A percentile compares a stretch with the other conserved stretches of the same genome.
These are phyloP conservation scores for Pogonocherus hispidulus DNA, from an alignment of 2,888 invertebrate species.

Conservation along the genomic window DNA sequence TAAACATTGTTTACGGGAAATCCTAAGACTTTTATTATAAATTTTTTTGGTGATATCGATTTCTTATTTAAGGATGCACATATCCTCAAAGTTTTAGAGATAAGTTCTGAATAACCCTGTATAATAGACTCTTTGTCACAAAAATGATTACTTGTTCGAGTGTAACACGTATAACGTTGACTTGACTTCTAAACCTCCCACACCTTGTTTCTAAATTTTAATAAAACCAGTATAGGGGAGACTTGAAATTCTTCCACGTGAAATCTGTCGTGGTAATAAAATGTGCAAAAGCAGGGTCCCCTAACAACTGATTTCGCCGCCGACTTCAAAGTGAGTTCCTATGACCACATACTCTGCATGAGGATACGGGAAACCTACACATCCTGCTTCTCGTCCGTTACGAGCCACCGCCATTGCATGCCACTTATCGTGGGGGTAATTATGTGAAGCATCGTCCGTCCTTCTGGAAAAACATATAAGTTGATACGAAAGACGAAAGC, in stretches of 20 bases:
- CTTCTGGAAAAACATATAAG: too few species aligned
- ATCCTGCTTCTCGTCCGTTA: conserved; percentile 10
- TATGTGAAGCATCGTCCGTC: neutral
- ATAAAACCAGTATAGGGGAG: neutral
- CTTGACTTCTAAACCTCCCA: neutral
- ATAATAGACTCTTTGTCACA: too few species aligned
- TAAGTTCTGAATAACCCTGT: too few species aligned
- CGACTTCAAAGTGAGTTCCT: conserved; percentile 22
- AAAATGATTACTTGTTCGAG: too few species aligned
- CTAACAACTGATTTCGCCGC: conserved; percentile 19
- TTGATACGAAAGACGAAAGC: too few species aligned
- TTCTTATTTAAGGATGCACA: too few species aligned
- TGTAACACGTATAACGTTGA: neutral
- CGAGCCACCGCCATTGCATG: neutral
- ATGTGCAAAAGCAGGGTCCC: conserved; percentile 17
- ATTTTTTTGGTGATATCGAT: too few species aligned
- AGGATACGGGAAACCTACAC: conserved; percentile 10
- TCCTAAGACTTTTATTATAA: too few species aligned
- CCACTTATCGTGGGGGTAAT: neutral
- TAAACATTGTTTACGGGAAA: too few species aligned
- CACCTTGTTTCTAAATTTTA: neutral
- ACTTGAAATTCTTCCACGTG: neutral
- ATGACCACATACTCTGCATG: conserved; percentile 16
- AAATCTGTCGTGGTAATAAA: conserved; percentile 24
- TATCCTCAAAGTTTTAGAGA: too few species aligned